Evolutionary conservation across 1,140 invertebrate species (phyloP).

Genomic region (Sitobion miscanthi): DNA sequence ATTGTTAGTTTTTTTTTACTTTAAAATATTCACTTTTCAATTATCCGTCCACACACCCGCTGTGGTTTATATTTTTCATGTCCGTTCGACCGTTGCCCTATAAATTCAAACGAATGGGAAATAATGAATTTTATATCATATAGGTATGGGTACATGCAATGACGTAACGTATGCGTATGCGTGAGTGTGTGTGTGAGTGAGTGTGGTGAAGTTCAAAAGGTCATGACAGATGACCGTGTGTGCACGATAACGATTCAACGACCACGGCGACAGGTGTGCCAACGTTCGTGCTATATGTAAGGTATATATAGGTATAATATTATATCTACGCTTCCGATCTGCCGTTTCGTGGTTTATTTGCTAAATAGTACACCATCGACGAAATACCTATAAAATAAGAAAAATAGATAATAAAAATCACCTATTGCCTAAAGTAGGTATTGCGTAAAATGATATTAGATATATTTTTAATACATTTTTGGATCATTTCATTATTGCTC

Average conservation of each 20-base stretch:
- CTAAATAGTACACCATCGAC: neutral
- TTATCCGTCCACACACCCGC: conserved; percentile 5
- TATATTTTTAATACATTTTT: neutral
- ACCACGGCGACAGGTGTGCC: neutral
- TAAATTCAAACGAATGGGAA: neutral
- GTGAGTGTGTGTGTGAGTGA: neutral
- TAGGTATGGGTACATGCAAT: neutral
- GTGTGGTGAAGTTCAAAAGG: conserved; percentile 42
- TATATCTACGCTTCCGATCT: neutral
- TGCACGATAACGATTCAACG: conserved; percentile 10
- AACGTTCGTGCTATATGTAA: neutral
- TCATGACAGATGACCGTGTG: conserved; percentile 21
- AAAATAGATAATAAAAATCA: neutral
- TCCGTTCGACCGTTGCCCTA: neutral
- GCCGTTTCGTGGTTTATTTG: neutral
- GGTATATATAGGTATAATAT: neutral
- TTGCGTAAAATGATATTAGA: neutral
- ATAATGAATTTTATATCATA: conserved; percentile 30
- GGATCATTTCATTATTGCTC: neutral
- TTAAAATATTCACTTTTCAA: neutral
- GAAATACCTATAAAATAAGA: neutral
- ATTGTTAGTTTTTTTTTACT: neutral
- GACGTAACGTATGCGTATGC: conserved; percentile 7
- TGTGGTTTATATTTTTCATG: neutral
- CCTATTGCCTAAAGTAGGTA: neutral